Conservation (phyloP, 2,888 invertebrate species). For the Brachyptera putata region DNA sequence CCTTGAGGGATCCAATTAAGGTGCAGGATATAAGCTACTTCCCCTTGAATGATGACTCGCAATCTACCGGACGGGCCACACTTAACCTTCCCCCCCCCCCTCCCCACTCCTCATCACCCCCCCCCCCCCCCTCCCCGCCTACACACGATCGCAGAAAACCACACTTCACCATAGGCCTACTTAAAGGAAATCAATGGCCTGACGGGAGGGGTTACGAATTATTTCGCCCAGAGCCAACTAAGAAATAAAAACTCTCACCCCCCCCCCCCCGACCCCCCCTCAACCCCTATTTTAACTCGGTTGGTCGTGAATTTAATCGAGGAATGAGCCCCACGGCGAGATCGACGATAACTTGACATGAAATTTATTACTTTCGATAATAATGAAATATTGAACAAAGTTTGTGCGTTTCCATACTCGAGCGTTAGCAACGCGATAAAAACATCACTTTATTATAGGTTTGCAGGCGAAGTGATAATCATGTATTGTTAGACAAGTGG, state of each 20-base stretch:
- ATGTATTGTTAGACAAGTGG: too few relatives aligned
- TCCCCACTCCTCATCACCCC: neutral
- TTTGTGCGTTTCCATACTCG: neutral
- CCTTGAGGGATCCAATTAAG: constrained; percentile 18
- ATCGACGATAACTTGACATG: neutral
- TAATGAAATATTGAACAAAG: neutral
- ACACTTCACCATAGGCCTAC: neutral
- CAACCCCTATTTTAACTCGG: neutral
- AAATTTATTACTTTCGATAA: neutral
- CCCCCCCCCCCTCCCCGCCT: neutral
- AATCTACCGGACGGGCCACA: neutral
- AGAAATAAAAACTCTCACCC: neutral
- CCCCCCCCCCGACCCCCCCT: neutral
- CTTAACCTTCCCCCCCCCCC: constrained; percentile 2
- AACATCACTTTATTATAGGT: too few relatives aligned
- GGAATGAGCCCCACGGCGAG: neutral
- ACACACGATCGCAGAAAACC: neutral
- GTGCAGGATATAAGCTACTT: constrained; percentile 15
- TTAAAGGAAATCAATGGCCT: constrained; percentile 5
- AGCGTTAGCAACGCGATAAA: too few relatives aligned
- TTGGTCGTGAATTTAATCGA: neutral
- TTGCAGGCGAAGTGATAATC: too few relatives aligned
- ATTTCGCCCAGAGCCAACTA: neutral
- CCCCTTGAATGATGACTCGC: constrained; percentile 2
- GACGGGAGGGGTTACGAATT: neutral